These are phyloP conservation scores for Cichlasoma orientale DNA, from an alignment of 2,797 vertebrate species.

Conservation along the genomic window DNA sequence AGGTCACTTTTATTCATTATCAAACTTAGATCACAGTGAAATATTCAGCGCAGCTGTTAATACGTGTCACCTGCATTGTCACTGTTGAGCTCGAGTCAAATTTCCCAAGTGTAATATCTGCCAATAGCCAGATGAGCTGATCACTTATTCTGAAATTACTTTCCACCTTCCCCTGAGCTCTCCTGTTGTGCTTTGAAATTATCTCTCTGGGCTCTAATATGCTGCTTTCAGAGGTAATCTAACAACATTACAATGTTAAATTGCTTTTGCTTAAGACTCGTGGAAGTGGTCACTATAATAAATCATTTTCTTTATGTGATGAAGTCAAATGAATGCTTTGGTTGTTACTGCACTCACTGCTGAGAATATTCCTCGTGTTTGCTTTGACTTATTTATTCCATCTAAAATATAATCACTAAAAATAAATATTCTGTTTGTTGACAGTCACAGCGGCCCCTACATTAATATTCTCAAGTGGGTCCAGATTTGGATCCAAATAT, in stretches of 20 bases:
- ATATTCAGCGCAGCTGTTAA: conserved; percentile 51
- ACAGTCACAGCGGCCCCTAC: not conserved
- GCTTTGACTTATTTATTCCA: not conserved
- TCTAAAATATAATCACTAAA: not conserved
- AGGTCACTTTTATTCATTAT: conserved; percentile 63
- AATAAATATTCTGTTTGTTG: not conserved
- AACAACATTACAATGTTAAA: conserved; percentile 19
- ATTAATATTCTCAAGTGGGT: not conserved
- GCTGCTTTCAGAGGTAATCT: conserved; percentile 26
- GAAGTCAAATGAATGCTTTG: conserved; percentile 5
- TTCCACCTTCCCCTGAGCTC: conserved; percentile 24
- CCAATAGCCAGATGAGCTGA: conserved; percentile 39
- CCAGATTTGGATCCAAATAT: not conserved
- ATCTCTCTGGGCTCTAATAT: conserved; percentile 28
- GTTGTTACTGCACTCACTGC: not conserved
- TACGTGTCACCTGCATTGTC: conserved; percentile 40
- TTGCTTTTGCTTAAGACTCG: conserved; percentile 18
- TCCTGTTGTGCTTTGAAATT: conserved; percentile 39
- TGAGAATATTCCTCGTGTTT: not conserved
- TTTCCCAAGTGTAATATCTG: conserved; percentile 39
- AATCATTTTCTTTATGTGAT: conserved; percentile 1
- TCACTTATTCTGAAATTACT: conserved; percentile 43
- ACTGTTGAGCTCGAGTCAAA: conserved; percentile 32
- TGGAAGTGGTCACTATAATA: conserved; percentile 27
- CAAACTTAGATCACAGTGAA: conserved; percentile 39